Evolutionary conservation across 2,797 vertebrate species (phyloP).

Genomic region (Enteromius argenteus): DNA sequence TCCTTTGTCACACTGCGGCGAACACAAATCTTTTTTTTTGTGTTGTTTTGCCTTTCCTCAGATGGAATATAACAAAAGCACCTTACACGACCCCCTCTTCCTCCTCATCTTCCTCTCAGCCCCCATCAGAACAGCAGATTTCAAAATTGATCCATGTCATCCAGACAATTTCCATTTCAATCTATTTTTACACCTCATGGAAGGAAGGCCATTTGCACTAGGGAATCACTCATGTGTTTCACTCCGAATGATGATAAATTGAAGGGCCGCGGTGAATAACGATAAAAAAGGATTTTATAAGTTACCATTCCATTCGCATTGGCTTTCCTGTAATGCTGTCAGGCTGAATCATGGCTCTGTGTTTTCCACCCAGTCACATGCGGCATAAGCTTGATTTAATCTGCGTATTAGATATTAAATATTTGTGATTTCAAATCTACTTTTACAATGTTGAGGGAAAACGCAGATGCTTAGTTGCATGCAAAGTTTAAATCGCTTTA

Average conservation of each 20-base stretch:
- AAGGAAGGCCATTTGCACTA: slow-evolving; percentile 59
- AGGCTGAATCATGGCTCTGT: slow-evolving; percentile 67
- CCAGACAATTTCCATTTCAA: slow-evolving; percentile 77
- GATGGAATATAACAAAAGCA: slow-evolving; percentile 64
- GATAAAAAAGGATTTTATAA: slow-evolving; percentile 66
- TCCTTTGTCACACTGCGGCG: slow-evolving; percentile 64
- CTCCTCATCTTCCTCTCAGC: slow-evolving; percentile 41
- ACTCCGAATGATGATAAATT: slow-evolving; percentile 63
- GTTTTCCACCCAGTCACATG: slow-evolving; percentile 74
- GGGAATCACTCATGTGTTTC: slow-evolving; percentile 59
- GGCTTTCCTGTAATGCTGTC: slow-evolving; percentile 70
- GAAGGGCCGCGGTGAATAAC: slow-evolving; percentile 69
- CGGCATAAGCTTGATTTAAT: slow-evolving; percentile 78
- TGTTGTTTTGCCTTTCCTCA: slow-evolving; percentile 28
- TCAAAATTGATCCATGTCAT: slow-evolving; percentile 79
- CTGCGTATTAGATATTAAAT: slow-evolving; percentile 64
- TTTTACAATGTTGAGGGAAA: background rate
- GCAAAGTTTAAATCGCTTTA: slow-evolving; percentile 23
- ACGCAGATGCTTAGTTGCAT: slow-evolving; percentile 10
- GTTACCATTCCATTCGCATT: slow-evolving; percentile 73
- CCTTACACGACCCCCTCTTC: slow-evolving; percentile 52
- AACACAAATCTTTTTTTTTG: slow-evolving; percentile 65
- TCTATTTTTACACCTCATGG: slow-evolving; percentile 66
- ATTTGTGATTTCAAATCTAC: slow-evolving; percentile 52
- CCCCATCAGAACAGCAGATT: slow-evolving; percentile 70